phyloP scores from a whole-genome alignment of 2,888 invertebrate species.

The Acheta domesticus region DNA sequence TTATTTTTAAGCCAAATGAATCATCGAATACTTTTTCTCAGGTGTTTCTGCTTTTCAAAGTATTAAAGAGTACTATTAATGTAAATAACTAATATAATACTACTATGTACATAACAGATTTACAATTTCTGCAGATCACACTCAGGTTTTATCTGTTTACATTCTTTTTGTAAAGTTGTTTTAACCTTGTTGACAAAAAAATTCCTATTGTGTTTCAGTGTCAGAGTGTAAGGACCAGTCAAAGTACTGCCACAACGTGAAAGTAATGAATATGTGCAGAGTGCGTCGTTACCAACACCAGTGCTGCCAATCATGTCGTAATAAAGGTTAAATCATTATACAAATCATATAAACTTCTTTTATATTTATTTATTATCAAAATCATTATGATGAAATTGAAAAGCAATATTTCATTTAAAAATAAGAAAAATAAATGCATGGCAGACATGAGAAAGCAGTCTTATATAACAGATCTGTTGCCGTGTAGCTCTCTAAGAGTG shows the following conservation, averaged over 20 bases:
- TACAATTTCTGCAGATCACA: too few relatives aligned
- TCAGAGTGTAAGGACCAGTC: slow-evolving; percentile 75
- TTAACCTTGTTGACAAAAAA: too few relatives aligned
- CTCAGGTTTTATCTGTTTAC: too few relatives aligned
- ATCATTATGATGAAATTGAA: not conserved
- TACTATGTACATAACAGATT: too few relatives aligned
- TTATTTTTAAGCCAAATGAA: too few relatives aligned
- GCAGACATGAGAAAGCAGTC: not conserved
- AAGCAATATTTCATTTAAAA: slow-evolving; percentile 4
- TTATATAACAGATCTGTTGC: not conserved
- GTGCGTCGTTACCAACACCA: slow-evolving; percentile 77
- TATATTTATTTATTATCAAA: slow-evolving; percentile 18
- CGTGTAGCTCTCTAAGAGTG: not conserved
- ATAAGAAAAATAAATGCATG: not conserved
- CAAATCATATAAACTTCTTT: not conserved
- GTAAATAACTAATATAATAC: too few relatives aligned
- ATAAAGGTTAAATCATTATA: slow-evolving; percentile 32
- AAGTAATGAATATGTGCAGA: slow-evolving; percentile 83
- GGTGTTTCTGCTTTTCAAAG: too few relatives aligned
- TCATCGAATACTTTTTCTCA: too few relatives aligned
- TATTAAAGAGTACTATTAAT: too few relatives aligned
- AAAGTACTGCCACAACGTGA: slow-evolving; percentile 81
- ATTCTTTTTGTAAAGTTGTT: too few relatives aligned
- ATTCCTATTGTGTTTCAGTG: slow-evolving; percentile 49
- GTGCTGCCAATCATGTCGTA: slow-evolving; percentile 79